These are phyloP conservation scores for Redunca redunca DNA, from an alignment of 2,113 vertebrate species.

Conservation along the genomic window DNA sequence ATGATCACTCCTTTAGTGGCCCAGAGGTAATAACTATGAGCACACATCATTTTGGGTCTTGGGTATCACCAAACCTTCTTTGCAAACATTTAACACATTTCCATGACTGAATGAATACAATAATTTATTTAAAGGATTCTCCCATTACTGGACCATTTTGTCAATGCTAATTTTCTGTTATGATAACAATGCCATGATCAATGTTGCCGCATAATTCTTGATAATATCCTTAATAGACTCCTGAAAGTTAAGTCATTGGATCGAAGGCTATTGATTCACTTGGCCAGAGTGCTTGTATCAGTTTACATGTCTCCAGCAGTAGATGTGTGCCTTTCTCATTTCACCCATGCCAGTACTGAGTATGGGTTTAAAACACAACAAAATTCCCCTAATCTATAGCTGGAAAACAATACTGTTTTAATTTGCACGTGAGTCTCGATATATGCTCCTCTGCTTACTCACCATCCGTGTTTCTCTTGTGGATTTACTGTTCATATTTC, in stretches of 20 bases:
- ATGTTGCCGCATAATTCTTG: neutral
- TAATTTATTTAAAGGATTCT: neutral
- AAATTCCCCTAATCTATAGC: neutral
- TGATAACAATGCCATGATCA: neutral
- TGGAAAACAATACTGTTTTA: neutral
- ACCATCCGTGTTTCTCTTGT: neutral
- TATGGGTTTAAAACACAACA: neutral
- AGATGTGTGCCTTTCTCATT: neutral
- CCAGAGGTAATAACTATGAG: neutral
- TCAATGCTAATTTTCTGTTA: neutral
- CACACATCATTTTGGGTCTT: neutral
- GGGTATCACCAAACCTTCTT: neutral
- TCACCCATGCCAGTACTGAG: accelerated
- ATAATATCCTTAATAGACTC: neutral
- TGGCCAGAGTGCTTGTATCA: neutral
- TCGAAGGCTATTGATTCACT: neutral
- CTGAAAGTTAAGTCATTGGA: slow-evolving; percentile 44
- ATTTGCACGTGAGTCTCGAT: neutral
- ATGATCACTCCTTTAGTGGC: neutral
- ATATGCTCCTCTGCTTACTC: neutral
- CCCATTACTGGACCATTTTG: neutral
- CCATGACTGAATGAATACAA: neutral
- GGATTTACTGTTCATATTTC: neutral
- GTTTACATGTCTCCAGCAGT: neutral
- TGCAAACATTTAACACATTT: neutral